Evolutionary conservation across 2,113 vertebrate species (phyloP).

Genomic region (Myiozetetes cayanensis): DNA sequence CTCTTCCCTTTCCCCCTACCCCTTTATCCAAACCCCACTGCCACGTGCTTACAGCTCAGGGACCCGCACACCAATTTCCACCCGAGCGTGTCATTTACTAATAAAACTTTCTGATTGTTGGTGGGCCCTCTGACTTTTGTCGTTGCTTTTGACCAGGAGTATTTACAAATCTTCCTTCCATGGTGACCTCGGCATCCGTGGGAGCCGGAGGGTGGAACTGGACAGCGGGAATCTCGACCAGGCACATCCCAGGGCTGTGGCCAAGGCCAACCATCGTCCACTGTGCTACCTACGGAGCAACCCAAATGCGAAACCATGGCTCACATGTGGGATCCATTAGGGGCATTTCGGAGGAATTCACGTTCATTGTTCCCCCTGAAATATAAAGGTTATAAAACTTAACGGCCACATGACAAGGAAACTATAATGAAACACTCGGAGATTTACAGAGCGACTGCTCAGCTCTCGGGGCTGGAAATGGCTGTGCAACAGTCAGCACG

Average conservation of each 20-base stretch:
- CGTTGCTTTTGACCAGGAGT: not conserved
- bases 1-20: not conserved
- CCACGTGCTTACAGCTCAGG: not conserved
- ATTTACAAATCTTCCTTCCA: not conserved
- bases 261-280: not conserved
- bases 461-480: not conserved
- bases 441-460: constrained; percentile 59
- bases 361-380: not conserved
- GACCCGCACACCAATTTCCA: not conserved
- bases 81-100: not conserved
- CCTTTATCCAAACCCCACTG: not conserved
- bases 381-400: constrained; percentile 33
- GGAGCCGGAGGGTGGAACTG: not conserved
- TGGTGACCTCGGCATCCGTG: not conserved
- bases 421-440: constrained; percentile 66
- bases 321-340: not conserved
- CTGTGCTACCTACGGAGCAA: not conserved
- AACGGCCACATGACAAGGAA: constrained; percentile 28
- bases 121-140: not conserved
- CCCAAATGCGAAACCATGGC: not conserved
- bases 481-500: not conserved
- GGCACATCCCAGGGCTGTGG: not conserved
- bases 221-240: not conserved
- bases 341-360: not conserved
- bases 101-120: not conserved